Percentiles rank a stretch among this genome's conserved stretches.
These are phyloP conservation scores for Drosophila eugracilis DNA, from an alignment of 1,140 invertebrate species.

Conservation along the genomic window DNA sequence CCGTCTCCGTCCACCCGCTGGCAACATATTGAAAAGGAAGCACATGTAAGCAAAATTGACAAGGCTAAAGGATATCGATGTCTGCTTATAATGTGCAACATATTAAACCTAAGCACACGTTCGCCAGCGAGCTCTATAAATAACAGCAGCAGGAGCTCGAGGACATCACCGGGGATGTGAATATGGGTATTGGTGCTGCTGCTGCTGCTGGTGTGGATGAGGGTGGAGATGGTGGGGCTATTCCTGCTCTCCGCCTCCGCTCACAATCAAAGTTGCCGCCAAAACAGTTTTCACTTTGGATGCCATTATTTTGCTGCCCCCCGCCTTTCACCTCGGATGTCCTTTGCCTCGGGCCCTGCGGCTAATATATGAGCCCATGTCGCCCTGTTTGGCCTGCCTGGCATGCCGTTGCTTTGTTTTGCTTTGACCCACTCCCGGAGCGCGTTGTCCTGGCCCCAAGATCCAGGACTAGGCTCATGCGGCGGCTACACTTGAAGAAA, in stretches of 20 bases:
- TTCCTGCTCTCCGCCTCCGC: neutral
- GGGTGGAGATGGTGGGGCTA: constrained; percentile 18
- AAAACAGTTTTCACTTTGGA: constrained; percentile 82
- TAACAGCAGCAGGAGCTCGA: constrained; percentile 62
- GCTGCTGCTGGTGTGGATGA: no score
- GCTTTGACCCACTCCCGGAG: constrained; percentile 50
- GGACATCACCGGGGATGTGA: constrained; percentile 11
- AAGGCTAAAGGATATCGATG: constrained; percentile 84
- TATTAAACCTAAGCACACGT: constrained; percentile 82
- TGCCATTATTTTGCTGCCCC: constrained; percentile 76
- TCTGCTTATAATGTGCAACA: constrained; percentile 85
- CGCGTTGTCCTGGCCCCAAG: constrained; percentile 9
- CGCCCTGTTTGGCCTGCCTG: constrained; percentile 61
- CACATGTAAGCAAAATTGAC: constrained; percentile 84
- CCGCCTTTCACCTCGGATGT: constrained; percentile 55
- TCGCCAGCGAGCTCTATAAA: constrained; percentile 77
- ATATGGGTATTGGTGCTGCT: no score
- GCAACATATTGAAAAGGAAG: constrained; percentile 80
- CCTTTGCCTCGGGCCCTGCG: constrained; percentile 68
- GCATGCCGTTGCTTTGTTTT: constrained; percentile 61
- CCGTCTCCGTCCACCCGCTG: constrained; percentile 25
- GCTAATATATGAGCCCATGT: constrained; percentile 80
- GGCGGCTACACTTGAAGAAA: constrained; percentile 21
- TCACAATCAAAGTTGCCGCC: constrained; percentile 77
- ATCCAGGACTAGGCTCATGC: constrained; percentile 52